Evolutionary conservation across 2,888 invertebrate genomes (phyloP), one percentile per base, ranked within the genome.

Genomic region (Elgonia sp.): DNA sequence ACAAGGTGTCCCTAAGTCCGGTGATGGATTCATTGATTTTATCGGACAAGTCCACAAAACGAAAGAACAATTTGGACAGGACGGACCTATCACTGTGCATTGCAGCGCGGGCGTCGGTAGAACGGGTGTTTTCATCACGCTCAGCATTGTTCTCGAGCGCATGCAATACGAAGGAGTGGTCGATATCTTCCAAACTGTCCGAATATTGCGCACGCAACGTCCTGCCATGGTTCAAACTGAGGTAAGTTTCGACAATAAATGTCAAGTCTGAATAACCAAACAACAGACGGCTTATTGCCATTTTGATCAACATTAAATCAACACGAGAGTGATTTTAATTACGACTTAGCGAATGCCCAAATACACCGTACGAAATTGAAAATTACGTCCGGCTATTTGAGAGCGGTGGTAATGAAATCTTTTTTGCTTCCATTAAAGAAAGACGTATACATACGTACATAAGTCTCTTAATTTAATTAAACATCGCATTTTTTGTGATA

Each of bases 161-260:
- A 99, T 99, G 98, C 98, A 99, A 95, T 99, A 99, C 94, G 99
- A 99, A 95, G 99, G 99, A 21, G 99, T 99, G 9, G 98, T 99
- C 16, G 99, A 99, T 95, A 98, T 99, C 93, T 99, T 99, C 97
- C 99, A 99, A 95, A 99, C 99, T 0, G 99, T 99, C 89, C 97
- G 99, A 95, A 98, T 99, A 95, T 96, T 99, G 92, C 97, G 99
- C 94, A 99, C 99, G 90, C 99, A 99, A 95, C 96, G 99, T 92
- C 99, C 99, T 89, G 99, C 99, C 92, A 99, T 99, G 99, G 99
- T 99, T 92, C 99, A 99, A 95, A 99, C 99, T 91, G 99, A 99
- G 97, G 99, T 99, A 95, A 93, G 93, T 90, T 72, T 77, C n/a
- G 39, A 86, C 39, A 80, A 67, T 53, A 50, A 69, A 75, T 85